Evolutionary conservation across 2,888 invertebrate genomes (phyloP), one percentile per base, ranked within the genome.

Genomic region (Daptonema setosum): DNA sequence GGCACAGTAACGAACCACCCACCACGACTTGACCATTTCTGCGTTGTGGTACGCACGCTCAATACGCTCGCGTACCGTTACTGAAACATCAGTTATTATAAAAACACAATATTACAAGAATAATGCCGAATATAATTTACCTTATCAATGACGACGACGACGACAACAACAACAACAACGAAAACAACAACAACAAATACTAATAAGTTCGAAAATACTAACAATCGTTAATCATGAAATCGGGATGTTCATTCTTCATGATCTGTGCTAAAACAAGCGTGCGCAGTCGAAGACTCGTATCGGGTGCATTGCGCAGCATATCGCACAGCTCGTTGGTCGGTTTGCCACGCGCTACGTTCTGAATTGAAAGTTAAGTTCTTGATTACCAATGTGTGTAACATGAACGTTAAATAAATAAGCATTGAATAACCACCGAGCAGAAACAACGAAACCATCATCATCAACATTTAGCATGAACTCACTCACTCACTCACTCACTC

Each of bases 1-100:
- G 61, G 90, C 88, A 68, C 91, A 90, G 73, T 88, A 87, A 56
- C 97, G 80, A 52, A 97, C 90, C 24, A 67, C 56, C 62, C 62
- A 71, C 72, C 72, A 72, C 1, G 63, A 56, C 30, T 68, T 65
- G 52, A 62, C 61, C 54, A 63, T 66, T 24, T 67, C 71, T 1
- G 74, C 73, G 54, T 68, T 69, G 28, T 71, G 70, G 41, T 73
- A 70, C 14, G 76, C 63, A 35, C 63, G 65, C 60, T 76, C 75
- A 28, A 77, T 65, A 24, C 70, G 66, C n/a, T 70, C 68, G 51
- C 66, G 65, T 1, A 76, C 67, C 1, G 73, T 71, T 41, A 61
- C 68, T 67, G 56, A 25, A 64, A 59, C n/a, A 5, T 22, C 17
- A 24, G 17, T n/a, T n/a, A n/a, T n/a, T n/a, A n/a, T n/a, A n/a